phyloP scores from a whole-genome alignment of 2,888 invertebrate species.

The Ochropacha duplaris region DNA sequence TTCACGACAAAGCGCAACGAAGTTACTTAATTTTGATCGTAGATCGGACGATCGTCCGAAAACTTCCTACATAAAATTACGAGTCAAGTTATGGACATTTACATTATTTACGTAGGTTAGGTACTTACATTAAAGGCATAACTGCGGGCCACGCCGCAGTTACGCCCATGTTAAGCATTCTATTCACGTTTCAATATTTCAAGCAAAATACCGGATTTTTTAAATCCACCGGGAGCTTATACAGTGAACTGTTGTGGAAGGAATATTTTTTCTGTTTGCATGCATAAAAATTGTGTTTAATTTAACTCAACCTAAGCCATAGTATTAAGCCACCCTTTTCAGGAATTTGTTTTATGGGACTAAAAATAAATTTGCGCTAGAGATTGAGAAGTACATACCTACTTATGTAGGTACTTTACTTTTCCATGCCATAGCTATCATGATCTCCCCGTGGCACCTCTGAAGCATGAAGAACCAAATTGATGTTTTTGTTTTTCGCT shows the following conservation, averaged over 20 bases:
- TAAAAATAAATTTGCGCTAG: not conserved
- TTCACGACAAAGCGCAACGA: too few relatives aligned
- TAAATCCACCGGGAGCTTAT: not conserved
- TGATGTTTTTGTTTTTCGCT: not conserved
- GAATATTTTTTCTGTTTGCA: not conserved
- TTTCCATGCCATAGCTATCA: not conserved
- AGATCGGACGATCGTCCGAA: too few relatives aligned
- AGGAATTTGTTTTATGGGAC: not conserved
- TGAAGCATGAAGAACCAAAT: not conserved
- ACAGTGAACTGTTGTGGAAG: not conserved
- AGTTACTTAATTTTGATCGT: too few relatives aligned
- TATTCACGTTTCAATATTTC: not conserved
- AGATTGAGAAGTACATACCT: constrained; percentile 4
- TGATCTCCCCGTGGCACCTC: not conserved
- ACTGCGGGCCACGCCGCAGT: too few relatives aligned
- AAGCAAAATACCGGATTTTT: constrained; percentile 1
- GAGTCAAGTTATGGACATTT: too few relatives aligned
- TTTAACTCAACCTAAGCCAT: not conserved
- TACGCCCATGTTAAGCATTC: too few relatives aligned
- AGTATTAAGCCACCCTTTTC: not conserved
- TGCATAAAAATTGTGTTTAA: not conserved
- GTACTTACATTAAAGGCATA: too few relatives aligned
- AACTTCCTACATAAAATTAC: too few relatives aligned
- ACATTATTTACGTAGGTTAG: too few relatives aligned
- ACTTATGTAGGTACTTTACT: too few relatives aligned